Evolutionary conservation across 2,113 vertebrate genomes (phyloP).

Genomic region (Sorex fumeus): DNA sequence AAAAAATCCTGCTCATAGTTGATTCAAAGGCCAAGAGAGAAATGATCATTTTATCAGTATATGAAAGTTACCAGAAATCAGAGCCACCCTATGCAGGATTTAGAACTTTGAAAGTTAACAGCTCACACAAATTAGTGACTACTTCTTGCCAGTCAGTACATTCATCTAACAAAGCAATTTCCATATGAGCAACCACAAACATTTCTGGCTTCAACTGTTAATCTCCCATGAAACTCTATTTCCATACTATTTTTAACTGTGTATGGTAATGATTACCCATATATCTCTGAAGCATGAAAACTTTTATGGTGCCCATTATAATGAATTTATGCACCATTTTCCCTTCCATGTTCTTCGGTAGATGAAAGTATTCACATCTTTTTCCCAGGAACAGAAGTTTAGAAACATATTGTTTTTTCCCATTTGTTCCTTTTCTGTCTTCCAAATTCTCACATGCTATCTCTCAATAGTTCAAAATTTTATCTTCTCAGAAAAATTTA

Average conservation of each 20-base stretch:
- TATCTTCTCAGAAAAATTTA: constrained; percentile 21
- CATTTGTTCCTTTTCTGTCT: not conserved
- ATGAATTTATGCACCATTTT: constrained; percentile 48
- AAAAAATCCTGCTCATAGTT: constrained; percentile 55
- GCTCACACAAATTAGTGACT: constrained; percentile 41
- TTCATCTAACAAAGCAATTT: constrained; percentile 67
- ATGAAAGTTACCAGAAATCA: constrained; percentile 63
- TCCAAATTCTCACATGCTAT: not conserved
- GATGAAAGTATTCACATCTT: constrained; percentile 66
- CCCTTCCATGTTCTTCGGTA: constrained; percentile 42
- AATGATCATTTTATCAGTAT: constrained; percentile 35
- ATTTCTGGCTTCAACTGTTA: constrained; percentile 76
- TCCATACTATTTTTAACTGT: constrained; percentile 70
- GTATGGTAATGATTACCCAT: constrained; percentile 75
- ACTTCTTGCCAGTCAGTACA: constrained; percentile 53
- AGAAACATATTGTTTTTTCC: constrained; percentile 41
- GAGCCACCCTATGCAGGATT: not conserved
- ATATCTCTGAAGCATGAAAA: constrained; percentile 79
- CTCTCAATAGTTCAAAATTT: not conserved
- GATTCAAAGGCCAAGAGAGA: constrained; percentile 62
- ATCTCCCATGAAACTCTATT: constrained; percentile 80
- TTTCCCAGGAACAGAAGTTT: constrained; percentile 43
- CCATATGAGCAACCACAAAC: constrained; percentile 76
- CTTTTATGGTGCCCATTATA: constrained; percentile 1
- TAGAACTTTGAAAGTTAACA: constrained; percentile 47